Base-by-base conservation (phyloP, 2,888 invertebrate genomes). In the Eupithecia subfuscata region DNA sequence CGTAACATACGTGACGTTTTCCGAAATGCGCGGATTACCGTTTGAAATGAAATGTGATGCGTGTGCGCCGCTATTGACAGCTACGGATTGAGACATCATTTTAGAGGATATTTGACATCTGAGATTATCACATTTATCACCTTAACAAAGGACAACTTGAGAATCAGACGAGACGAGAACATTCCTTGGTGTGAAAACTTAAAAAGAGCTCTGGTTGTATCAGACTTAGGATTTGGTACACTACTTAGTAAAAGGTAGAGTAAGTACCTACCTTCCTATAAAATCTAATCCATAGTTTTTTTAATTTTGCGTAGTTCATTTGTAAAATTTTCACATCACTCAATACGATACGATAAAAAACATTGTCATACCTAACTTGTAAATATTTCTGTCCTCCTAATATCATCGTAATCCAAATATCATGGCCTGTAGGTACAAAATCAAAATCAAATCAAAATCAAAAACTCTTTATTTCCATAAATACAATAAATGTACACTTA, bases 1-100 rank as follows among this genome's bases (percentile, higher is more conserved):
- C 74, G 84, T 73, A 76, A 69, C 52, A 43, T 2, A 89, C 92
- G 92, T 92, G 92, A 87, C 84, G 75, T 71, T 69, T 78, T 78
- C 82, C 79, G 80, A 80, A 83, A 82, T 82, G 82, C 77, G 80
- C 72, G 89, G 92, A 91, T 92, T 90, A 90, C 70, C 75, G 78
- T 78, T 77, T 78, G 77, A 82, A 78, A 82, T 78, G 77, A 82
- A 78, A 82, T 83, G 82, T 79, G 79, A 83, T 84, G 85, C 84
- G 85, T 83, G 78, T 80, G 84, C 86, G 84, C 83, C 84, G 81
- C 77, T 73, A 81, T 75, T 83, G 87, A 88, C 86, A 86, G 83
- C 82, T 81, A 79, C 75, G 79, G 81, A 85, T 87, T 83, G 83
- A 86, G 83, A 83, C 79, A 79, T 73, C 67, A 73, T 79, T 78